Evolutionary conservation across 2,113 vertebrate species (phyloP).

Genomic region (Vulpes lagopus): DNA sequence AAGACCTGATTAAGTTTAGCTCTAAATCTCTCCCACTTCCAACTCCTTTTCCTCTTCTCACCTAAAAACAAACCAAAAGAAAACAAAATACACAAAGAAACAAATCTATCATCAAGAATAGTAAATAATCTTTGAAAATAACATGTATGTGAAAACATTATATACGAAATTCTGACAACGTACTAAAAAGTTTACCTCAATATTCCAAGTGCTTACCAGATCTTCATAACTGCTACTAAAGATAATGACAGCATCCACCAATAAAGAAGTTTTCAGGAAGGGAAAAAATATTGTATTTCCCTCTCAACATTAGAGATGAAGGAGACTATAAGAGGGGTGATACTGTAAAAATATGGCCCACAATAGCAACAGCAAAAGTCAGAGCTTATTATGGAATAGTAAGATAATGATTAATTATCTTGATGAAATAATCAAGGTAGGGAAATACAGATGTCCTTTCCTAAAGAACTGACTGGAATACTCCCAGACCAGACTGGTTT

Average conservation of each 20-base stretch:
- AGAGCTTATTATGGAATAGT: slow-evolving; percentile 33
- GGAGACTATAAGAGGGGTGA: not conserved
- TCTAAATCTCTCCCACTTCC: slow-evolving; percentile 44
- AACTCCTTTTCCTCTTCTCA: slow-evolving; percentile 26
- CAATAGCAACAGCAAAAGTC: slow-evolving; percentile 38
- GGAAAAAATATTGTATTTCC: slow-evolving; percentile 4
- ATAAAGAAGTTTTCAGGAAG: slow-evolving; percentile 46
- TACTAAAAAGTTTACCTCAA: slow-evolving; percentile 42
- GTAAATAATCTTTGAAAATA: slow-evolving; percentile 50
- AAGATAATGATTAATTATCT: slow-evolving; percentile 61
- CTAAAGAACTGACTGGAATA: slow-evolving; percentile 69
- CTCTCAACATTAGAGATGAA: slow-evolving; percentile 39
- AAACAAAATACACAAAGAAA: slow-evolving; percentile 14
- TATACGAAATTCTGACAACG: slow-evolving; percentile 56
- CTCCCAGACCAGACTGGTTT: slow-evolving; percentile 44
- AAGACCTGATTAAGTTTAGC: slow-evolving; percentile 34
- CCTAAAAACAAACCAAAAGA: slow-evolving; percentile 53
- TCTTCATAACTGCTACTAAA: slow-evolving; percentile 53
- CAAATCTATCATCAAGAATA: slow-evolving; percentile 3
- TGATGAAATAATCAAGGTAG: slow-evolving; percentile 59
- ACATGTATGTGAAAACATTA: not conserved
- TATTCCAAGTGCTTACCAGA: slow-evolving; percentile 6
- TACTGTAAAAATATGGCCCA: not conserved
- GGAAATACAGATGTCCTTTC: slow-evolving; percentile 36
- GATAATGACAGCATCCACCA: slow-evolving; percentile 26